Evolutionary conservation across 2,888 invertebrate genomes (phyloP), one percentile per base, ranked within the genome.

Genomic region (Ophion costatus): DNA sequence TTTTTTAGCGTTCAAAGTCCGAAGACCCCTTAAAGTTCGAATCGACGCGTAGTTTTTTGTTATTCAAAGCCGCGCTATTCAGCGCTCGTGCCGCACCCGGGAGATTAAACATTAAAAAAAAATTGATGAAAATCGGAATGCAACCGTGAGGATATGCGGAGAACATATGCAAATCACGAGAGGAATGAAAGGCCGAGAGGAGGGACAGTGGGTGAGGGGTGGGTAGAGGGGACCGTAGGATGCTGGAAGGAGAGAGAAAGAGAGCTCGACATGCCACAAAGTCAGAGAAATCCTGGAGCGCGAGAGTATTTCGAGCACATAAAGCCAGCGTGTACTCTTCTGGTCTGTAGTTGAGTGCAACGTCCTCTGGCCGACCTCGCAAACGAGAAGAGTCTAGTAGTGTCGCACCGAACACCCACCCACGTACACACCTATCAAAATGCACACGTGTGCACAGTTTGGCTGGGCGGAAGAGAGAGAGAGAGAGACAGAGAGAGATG

Each of bases 341-440:
- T 80, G 77, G 78, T 81, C 75, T 64, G 81, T 70, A 81, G 81
- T 84, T 75, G 84, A 84, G 84, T 75, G 84, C 84, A 84, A 84
- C 75, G 84, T 84, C 78, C 84, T 84, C 84, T 79, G 78, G 78
- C 75, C 84, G 84, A 84, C 84, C 81, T 81, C 81, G 74, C 84
- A 66, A 73, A 74, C 69, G 67, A 57, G 67, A 7, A 73, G 74
- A 74, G 77, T 64, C 33, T 42, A n/a, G 74, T 20, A 64, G 56
- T 63, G 38, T 59, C 66, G 80, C 29, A 22, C 14, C n/a, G 9
- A 59, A 59, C 59, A 71, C 17, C 51, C 38, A 11, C n/a, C 9
- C 51, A 61, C 59, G 29, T 75, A 75, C 45, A 64, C 24, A 59
- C 5, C 57, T 14, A 38, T 22, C 59, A 56, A 61, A 61, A 61